These are phyloP conservation scores for Trissolcus basalis DNA, from an alignment of 1,140 invertebrate species.

Conservation along the genomic window DNA sequence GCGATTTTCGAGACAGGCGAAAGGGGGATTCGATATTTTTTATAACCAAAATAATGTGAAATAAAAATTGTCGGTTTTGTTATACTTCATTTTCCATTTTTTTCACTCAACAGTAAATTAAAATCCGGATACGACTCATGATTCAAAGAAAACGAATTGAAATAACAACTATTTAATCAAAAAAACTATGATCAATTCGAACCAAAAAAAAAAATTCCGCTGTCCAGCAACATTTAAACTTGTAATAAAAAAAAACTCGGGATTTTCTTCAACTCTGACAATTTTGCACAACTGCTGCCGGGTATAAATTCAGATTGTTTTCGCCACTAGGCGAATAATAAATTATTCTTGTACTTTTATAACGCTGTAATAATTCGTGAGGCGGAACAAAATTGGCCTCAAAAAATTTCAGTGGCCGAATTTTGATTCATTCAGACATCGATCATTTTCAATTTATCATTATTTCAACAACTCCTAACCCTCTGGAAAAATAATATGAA, in stretches of 20 bases:
- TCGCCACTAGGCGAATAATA: neutral
- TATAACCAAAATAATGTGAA: conserved; percentile 13
- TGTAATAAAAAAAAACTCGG: conserved; percentile 28
- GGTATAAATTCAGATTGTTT: conserved; percentile 11
- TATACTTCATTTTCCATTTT: no score
- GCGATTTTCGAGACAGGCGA: conserved; percentile 39
- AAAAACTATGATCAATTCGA: no score
- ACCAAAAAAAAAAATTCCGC: no score
- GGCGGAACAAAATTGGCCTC: no score
- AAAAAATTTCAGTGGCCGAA: no score
- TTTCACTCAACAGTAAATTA: no score
- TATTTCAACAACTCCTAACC: no score
- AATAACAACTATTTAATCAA: neutral
- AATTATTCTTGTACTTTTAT: neutral
- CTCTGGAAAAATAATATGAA: no score
- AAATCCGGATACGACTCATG: no score
- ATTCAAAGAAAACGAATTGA: conserved; percentile 1
- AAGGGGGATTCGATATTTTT: conserved; percentile 40
- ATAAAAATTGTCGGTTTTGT: conserved; percentile 34
- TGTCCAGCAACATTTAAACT: conserved; percentile 31
- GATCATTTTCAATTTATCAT: no score
- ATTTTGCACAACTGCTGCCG: conserved; percentile 29
- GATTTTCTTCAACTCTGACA: conserved; percentile 27
- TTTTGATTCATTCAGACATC: no score
- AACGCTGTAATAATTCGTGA: no score